Percentiles rank a stretch among this genome's conserved stretches.
These are phyloP conservation scores for Spilosoma lubricipeda DNA, from an alignment of 2,888 invertebrate genomes.

Conservation along the genomic window DNA sequence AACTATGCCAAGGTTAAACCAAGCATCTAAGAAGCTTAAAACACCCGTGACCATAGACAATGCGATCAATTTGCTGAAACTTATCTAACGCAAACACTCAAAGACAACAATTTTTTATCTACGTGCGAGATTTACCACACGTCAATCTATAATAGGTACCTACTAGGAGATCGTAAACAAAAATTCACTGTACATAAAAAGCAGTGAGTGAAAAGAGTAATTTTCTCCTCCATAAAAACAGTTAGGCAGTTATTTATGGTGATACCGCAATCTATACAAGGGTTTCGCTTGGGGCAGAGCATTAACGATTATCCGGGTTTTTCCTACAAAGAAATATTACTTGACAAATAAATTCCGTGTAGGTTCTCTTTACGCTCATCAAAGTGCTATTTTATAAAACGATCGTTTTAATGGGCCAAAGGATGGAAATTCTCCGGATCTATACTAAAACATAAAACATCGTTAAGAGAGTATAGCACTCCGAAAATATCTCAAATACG, in stretches of 20 bases:
- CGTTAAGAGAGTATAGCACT: background rate
- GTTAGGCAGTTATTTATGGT: constrained; percentile 84
- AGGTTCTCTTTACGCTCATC: constrained; percentile 71
- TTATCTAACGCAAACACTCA: constrained; percentile 48
- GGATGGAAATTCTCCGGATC: constrained; percentile 20
- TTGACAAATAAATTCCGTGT: constrained; percentile 79
- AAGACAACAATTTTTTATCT: constrained; percentile 50
- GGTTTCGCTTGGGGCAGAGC: constrained; percentile 79
- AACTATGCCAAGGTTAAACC: background rate
- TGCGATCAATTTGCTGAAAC: constrained; percentile 41
- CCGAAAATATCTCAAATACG: background rate
- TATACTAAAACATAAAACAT: constrained; percentile 15
- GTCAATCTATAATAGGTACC: constrained; percentile 47
- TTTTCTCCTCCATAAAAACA: constrained; percentile 84
- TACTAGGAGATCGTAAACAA: constrained; percentile 67
- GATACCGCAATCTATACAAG: constrained; percentile 84
- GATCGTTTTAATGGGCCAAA: constrained; percentile 40
- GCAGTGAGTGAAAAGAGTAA: constrained; percentile 80
- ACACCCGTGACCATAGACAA: constrained; percentile 24
- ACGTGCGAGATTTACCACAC: constrained; percentile 44
- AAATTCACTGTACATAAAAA: constrained; percentile 75
- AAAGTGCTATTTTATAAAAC: constrained; percentile 47
- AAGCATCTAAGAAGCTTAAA: constrained; percentile 4
- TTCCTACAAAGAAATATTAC: constrained; percentile 80
- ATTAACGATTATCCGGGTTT: constrained; percentile 82